A percentile compares a stretch with the other conserved stretches of the same genome.
Evolutionary conservation across 2,888 invertebrate genomes (phyloP).

Genomic region (Noctua pronuba): DNA sequence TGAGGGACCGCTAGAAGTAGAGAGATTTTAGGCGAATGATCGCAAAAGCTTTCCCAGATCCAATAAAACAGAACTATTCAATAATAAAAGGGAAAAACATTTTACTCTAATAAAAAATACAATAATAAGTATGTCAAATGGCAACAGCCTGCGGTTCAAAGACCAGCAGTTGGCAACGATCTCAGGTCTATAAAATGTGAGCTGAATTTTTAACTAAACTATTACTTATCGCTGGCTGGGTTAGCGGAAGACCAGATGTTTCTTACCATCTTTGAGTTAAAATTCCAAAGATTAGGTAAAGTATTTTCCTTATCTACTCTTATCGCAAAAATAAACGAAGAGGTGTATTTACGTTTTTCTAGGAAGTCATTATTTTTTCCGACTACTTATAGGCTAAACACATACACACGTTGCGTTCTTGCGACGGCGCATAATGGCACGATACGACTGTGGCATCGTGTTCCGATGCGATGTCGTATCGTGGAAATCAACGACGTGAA

Average conservation of each 20-base stretch:
- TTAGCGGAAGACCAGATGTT: constrained; percentile 50
- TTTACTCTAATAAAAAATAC: constrained; percentile 20
- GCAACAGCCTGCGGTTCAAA: constrained; percentile 51
- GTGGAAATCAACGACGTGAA: too few species aligned
- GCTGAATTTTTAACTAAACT: constrained; percentile 62
- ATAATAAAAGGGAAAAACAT: neutral
- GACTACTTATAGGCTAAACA: neutral
- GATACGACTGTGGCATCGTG: too few species aligned
- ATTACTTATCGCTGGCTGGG: constrained; percentile 47
- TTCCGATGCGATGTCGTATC: too few species aligned
- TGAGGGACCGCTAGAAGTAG: too few species aligned
- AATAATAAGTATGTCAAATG: constrained; percentile 58
- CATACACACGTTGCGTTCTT: too few species aligned
- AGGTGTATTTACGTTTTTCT: neutral
- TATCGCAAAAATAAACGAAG: neutral
- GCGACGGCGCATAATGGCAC: too few species aligned
- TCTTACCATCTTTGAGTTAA: constrained; percentile 12
- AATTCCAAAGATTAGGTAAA: constrained; percentile 5
- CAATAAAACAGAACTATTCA: neutral
- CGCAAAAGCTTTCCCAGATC: neutral
- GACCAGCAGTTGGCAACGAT: constrained; percentile 64
- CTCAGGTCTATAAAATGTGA: constrained; percentile 64
- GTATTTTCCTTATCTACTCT: neutral
- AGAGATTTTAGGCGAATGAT: too few species aligned
- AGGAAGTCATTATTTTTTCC: neutral